Evolutionary conservation across 2,888 invertebrate genomes (phyloP).

Genomic region (Steinernema carpocapsae): DNA sequence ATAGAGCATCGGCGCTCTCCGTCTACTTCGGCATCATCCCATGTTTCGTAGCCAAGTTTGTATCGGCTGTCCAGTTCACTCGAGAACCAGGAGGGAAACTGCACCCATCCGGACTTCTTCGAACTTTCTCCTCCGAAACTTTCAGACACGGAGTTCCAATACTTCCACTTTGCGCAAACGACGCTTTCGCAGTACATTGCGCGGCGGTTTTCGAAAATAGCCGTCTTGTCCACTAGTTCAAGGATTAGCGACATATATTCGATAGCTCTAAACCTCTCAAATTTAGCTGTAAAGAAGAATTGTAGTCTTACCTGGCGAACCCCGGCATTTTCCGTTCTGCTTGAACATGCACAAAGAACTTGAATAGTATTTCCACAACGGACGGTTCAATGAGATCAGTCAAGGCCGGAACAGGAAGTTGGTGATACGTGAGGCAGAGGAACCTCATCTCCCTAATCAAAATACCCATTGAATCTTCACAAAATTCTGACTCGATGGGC

Average conservation of each 20-base stretch:
- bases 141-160: constrained; percentile 9
- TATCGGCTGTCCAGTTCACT: neutral
- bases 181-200: constrained; percentile 15
- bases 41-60: neutral
- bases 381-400: neutral
- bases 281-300: no score
- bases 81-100: neutral
- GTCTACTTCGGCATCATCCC: neutral
- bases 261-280: neutral
- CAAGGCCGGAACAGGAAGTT: neutral
- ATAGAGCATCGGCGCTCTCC: neutral
- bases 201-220: constrained; percentile 26
- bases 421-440: neutral
- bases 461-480: no score
- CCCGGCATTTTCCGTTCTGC: neutral
- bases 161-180: neutral
- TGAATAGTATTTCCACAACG: neutral
- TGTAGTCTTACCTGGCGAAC: neutral
- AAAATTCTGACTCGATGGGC: no score
- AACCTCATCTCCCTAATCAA: neutral
- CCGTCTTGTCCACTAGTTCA: constrained; percentile 15
- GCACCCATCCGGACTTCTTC: constrained; percentile 3
- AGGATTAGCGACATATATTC: neutral
- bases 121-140: neutral
- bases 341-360: neutral